Base-by-base conservation (phyloP, 1,140 invertebrate genomes). In the Cydia strobilella region DNA sequence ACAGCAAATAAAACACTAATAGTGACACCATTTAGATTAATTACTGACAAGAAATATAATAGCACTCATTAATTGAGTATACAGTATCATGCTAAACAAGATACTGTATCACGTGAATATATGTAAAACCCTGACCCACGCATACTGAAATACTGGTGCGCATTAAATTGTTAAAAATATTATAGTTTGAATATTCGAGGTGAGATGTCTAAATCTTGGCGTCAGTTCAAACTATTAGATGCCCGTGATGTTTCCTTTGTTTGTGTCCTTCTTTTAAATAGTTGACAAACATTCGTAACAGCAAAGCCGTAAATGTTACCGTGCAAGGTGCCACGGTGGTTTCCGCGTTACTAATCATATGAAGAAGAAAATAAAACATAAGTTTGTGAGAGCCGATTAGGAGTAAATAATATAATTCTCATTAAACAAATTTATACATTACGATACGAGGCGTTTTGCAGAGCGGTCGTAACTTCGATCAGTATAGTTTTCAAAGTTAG, bases 321-420 rank as follows among this genome's bases (percentile, higher is more conserved):
- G 45, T 15, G 45, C 13, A 15, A 48, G 45, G 45, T 27, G 48
- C n/a, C 12, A 45, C 10, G 42, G 42, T 45, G 13, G 6, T 2
- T 51, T 51, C 48, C 48, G 6, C n/a, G 5, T 51, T 51, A 51
- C 15, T 18, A 51, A 73, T 13, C 0, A 3, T 77, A 79, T 72
- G 51, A 75, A 73, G 76, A 62, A 27, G 39, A 39, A 31, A 10
- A 39, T 39, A 39, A 39, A 39, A 10, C 35, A 39, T 1, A 39
- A 10, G 35, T 39, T 1, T 39, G 35, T 39, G 35, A 39, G 35
- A 39, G 35, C 10, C 9, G 1, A 39, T 10, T 39, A 0, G 7
- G 35, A 39, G 35, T 39, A 39, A 39, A 39, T 39, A 9, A 10
- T 39, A 39, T 39, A 9, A 9, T 39, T 1, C 35, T 39, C 35